Base-by-base conservation (phyloP, 2,113 vertebrate species). In the Lutjanus erythropterus region DNA sequence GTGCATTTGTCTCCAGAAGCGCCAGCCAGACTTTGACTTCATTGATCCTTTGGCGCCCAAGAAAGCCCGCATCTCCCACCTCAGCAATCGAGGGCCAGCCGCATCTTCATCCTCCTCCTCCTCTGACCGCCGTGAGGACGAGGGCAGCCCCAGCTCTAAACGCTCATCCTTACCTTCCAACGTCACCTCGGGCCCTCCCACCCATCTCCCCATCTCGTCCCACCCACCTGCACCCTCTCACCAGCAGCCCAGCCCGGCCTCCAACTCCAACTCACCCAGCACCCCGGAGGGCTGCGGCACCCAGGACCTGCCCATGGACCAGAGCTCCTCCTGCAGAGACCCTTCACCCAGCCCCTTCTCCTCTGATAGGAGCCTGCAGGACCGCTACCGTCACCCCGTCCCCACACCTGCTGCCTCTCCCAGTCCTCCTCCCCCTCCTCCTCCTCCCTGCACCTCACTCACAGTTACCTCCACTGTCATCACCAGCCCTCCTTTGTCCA, bases 261-360 rank as follows among this genome's bases (percentile, higher is more conserved):
- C 95, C 69, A 95, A 92, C 93, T 96, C 96, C 81, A 96, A 94
- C 81, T 97, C 96, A 44, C 96, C 96, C 42, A 96, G 95, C 93
- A 97, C 96, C 76, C 96, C 96, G 0, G 96, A 97, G 91, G 96
- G 96, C 82, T 92, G 88, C 7, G 96, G 96, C 56, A 97, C 96
- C 49, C 96, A 97, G 92, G 95, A 97, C 88, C 90, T 97, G 59
- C 96, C 95, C 3, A 64, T 95, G 74, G 95, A 96, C 19, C 90
- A 94, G 90, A 94, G 94, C 74, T 95, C 92, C 59, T 94, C 91
- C 49, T 96, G 86, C 71, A 91, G 94, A 93, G 95, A 96, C 91
- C 95, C 95, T 80, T 93, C 93, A 41, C 90, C 90, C 85, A 95
- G 89, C 89, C 85, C 88, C 4, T 78, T 85, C 56, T 52, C 89